Base-by-base conservation (phyloP, 2,113 vertebrate species). In the Galemys pyrenaicus region DNA sequence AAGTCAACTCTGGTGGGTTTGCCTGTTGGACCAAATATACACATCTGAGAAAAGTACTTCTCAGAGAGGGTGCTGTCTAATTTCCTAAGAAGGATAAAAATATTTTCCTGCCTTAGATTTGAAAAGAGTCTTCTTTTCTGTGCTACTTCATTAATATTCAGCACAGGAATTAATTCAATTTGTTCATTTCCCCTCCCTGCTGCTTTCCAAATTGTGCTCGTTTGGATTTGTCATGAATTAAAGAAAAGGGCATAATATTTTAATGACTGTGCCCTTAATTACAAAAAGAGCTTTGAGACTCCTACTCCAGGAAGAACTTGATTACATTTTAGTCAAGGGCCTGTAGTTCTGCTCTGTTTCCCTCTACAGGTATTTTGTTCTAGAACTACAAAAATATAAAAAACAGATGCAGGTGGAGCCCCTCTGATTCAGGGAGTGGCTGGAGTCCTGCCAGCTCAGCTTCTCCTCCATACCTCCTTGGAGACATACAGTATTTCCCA, bases 171-270 rank as follows among this genome's bases (percentile, higher is more conserved):
- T 92, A 83, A 93, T 95, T 92, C 65, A 89, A 71, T 96, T 95
- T 94, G 83, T 79, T 95, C 83, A 71, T 83, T 91, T 56, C 44
- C 35, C 68, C 46, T 96, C 51, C 92, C 74, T 83, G 39, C 75
- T 92, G 82, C 62, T 94, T 95, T 90, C 86, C 86, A 94, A 92
- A 88, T 71, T 60, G 58, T 86, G 37, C 70, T 95, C 79, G 54
- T 90, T 96, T 89, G 87, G 87, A 79, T 92, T 96, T 94, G 68
- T 78, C 67, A 85, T 73, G 94, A 96, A 93, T 94, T 91, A 89
- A 96, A 96, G 71, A 86, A 77, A 95, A 89, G 60, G 30, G 81
- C 35, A 41, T 68, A 78, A 41, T 91, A 96, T 67, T 95, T 96
- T 83, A 92, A 93, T 74, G 87, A 20, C 54, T 56, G 32, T 6